Evolutionary conservation across 2,888 invertebrate genomes (phyloP).

Genomic region (Branchellion lobata): DNA sequence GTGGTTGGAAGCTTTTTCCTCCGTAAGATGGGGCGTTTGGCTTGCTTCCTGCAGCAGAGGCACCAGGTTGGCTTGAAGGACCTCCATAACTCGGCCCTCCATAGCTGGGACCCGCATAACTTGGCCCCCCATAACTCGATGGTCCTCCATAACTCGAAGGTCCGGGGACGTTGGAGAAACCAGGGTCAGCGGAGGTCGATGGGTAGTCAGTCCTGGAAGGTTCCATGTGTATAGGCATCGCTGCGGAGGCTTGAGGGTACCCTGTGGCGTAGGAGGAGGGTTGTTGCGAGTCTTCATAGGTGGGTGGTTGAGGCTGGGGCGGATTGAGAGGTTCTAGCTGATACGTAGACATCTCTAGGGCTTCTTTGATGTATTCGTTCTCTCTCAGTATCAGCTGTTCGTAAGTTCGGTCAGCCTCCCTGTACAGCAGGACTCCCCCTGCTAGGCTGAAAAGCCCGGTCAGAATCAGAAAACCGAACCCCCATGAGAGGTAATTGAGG

Average conservation of each 20-base stretch:
- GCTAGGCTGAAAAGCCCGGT: constrained; percentile 48
- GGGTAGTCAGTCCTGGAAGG: neutral
- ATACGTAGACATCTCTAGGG: constrained; percentile 49
- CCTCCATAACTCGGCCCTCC: neutral
- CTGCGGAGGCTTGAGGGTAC: neutral
- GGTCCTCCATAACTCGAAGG: neutral
- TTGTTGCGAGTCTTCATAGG: neutral
- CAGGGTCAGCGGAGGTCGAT: neutral
- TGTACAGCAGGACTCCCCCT: constrained; percentile 49
- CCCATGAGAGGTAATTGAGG: constrained; percentile 54
- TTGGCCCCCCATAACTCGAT: neutral
- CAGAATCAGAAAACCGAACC: constrained; percentile 53
- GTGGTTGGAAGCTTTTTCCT: constrained; percentile 30
- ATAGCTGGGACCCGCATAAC: neutral
- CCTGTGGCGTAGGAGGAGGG: neutral
- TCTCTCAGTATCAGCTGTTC: constrained; percentile 49
- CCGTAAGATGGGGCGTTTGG: neutral
- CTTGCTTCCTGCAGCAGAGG: neutral
- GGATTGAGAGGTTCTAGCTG: constrained; percentile 38
- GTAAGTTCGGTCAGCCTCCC: constrained; percentile 50
- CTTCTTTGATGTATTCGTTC: constrained; percentile 49
- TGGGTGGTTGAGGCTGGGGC: neutral
- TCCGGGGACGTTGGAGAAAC: neutral
- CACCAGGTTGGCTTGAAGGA: neutral
- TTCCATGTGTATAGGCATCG: neutral